Base-by-base conservation (phyloP, 2,888 invertebrate genomes). In the Andrena trimmerana region DNA sequence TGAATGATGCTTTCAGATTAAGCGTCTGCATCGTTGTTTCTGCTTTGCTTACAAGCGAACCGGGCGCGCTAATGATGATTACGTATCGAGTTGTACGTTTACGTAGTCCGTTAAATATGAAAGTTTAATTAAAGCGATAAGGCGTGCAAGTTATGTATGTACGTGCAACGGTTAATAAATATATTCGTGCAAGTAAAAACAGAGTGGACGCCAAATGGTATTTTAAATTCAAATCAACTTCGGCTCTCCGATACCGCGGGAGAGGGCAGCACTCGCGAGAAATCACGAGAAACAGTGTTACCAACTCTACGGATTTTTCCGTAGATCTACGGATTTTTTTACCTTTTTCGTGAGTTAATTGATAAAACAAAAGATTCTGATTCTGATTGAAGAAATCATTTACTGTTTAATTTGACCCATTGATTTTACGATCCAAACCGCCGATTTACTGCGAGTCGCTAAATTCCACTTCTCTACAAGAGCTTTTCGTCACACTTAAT, bases 181-280 rank as follows among this genome's bases (percentile, higher is more conserved):
- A 42, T 42, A 42, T 13, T 42, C 4, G 27, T 7, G 1, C 29
- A 13, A 20, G 20, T 36, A 68, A 68, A 54, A 68, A 33, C 27
- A 57, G 36, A 42, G 57, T n/a, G 36, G 2, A 57, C 29, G n/a
- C 6, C 27, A 24, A 13, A 16, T 2, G 33, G 24, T 8, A 42
- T 57, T 69, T 29, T n/a, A 48, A 29, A 70, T 70, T 29, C n/a
- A 60, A 60, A 29, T 48, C 6, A 59, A 29, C 20, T 70, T 20
- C 29, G 48, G 20, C n/a, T 20, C 20, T 31, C 20, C 5, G 59
- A 70, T n/a, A 42, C 42, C 42, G 42, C 42, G 16, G 42, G 4
- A 42, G 42, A 42, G 4, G 42, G 42, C 42, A 42, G 42, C 42
- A 42, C 42, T 42, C 1, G 42, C 42, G 42, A 42, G 16, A 24